Conservation (phyloP, 2,797 vertebrate genomes). For the Paratrypauchen microcephalus region DNA sequence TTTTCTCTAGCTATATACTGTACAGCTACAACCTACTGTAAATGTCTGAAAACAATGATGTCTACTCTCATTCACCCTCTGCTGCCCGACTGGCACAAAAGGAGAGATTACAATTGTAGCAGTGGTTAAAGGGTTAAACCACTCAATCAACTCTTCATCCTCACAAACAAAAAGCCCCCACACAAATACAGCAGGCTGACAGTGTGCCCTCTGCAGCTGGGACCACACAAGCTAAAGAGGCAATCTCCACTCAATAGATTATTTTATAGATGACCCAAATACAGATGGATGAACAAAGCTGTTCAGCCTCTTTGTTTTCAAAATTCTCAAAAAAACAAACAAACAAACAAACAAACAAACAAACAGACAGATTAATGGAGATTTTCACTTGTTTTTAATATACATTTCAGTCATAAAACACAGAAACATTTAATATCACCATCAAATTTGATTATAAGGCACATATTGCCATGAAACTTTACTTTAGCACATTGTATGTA, state of each 20-base stretch:
- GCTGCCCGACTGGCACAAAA: background rate
- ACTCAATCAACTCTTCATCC: slow-evolving; percentile 29
- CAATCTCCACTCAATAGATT: slow-evolving; percentile 34
- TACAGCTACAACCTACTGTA: background rate
- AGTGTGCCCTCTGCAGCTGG: slow-evolving; percentile 21
- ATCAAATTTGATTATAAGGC: background rate
- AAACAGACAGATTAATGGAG: background rate
- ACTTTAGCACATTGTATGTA: background rate
- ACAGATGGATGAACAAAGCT: slow-evolving; percentile 17
- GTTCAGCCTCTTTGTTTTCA: slow-evolving; percentile 1
- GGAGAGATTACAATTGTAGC: slow-evolving; percentile 51
- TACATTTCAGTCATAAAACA: background rate
- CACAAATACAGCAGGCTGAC: slow-evolving; percentile 13
- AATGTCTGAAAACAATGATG: background rate
- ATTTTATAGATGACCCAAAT: slow-evolving; percentile 46
- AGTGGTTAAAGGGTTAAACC: slow-evolving; percentile 41
- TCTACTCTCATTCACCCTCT: background rate
- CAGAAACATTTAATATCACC: background rate
- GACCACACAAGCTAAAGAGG: slow-evolving; percentile 18
- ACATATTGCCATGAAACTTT: background rate
- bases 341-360: too few relatives aligned
- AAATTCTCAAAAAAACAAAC: background rate
- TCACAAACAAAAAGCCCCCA: slow-evolving; percentile 15
- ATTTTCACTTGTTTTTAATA: slow-evolving; percentile 3
- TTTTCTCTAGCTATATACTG: background rate